phyloP scores from a whole-genome alignment of 2,888 invertebrate species.

The Incurvaria masculella region DNA sequence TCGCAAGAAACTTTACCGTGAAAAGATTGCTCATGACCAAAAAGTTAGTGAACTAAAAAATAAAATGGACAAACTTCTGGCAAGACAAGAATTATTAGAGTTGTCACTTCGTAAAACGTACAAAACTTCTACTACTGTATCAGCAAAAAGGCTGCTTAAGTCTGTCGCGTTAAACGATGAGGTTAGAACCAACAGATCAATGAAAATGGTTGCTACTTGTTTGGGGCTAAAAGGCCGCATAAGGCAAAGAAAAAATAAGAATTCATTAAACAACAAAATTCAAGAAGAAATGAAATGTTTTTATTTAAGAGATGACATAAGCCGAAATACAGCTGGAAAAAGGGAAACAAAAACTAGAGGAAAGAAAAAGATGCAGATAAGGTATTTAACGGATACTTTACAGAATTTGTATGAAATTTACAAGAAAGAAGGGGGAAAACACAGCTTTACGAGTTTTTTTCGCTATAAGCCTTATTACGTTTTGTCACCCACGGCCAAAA shows the following conservation, averaged over 20 bases:
- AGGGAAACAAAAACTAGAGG: conserved; percentile 6
- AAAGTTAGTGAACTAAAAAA: conserved; percentile 2
- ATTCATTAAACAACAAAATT: conserved; percentile 2
- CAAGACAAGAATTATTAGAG: conserved; percentile 6
- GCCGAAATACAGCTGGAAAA: conserved; percentile 9
- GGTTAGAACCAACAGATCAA: conserved; percentile 5
- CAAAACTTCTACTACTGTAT: conserved; percentile 2
- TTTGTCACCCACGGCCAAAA: conserved; percentile 1
- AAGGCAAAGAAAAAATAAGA: conserved; percentile 6
- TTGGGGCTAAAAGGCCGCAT: conserved; percentile 6
- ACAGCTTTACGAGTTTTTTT: conserved; percentile 9
- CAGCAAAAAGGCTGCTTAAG: conserved; percentile 8
- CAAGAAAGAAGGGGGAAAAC: conserved; percentile 6
- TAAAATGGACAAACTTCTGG: conserved; percentile 1
- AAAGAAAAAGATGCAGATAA: conserved; percentile 8
- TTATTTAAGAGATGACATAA: conserved; percentile 4
- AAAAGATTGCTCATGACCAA: conserved; percentile 1
- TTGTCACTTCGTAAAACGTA: conserved; percentile 5
- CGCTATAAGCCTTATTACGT: conserved; percentile 9
- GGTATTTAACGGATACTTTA: conserved; percentile 8
- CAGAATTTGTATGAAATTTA: conserved; percentile 4
- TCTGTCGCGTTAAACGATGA: conserved; percentile 4
- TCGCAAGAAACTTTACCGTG: conserved; percentile 6
- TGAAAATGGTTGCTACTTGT: conserved; percentile 3
- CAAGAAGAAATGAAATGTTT: conserved; percentile 2